These are phyloP conservation scores for Loris lydekkerianus DNA, from an alignment of 2,797 vertebrate genomes.

Conservation along the genomic window DNA sequence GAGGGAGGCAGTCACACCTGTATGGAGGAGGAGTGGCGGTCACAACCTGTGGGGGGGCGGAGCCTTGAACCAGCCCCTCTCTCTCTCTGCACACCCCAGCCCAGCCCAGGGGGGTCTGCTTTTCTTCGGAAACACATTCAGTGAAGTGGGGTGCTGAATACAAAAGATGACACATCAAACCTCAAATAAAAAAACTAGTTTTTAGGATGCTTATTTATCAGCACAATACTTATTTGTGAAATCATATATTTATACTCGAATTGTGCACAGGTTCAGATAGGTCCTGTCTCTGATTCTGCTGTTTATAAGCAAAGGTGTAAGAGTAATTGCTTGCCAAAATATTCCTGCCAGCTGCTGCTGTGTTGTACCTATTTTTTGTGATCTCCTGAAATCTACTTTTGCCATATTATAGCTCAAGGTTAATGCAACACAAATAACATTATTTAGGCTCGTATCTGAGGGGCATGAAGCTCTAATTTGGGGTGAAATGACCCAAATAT, in stretches of 20 bases:
- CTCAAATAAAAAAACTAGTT: background rate
- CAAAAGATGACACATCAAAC: background rate
- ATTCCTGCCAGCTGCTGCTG: conserved; percentile 75
- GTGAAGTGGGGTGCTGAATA: background rate
- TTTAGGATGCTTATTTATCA: conserved; percentile 20
- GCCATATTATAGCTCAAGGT: conserved; percentile 78
- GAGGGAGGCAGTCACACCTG: too few species aligned
- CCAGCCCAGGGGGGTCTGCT: background rate
- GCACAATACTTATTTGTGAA: conserved; percentile 49
- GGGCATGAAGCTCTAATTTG: conserved; percentile 77
- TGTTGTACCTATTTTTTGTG: conserved; percentile 69
- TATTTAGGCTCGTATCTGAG: conserved; percentile 80
- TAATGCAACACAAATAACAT: conserved; percentile 79
- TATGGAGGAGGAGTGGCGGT: too few species aligned
- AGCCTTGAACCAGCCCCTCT: background rate
- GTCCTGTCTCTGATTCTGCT: background rate
- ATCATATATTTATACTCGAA: conserved; percentile 40
- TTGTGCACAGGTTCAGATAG: background rate
- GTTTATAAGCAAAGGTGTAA: conserved; percentile 67
- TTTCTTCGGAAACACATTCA: background rate
- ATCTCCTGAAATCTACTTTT: conserved; percentile 81
- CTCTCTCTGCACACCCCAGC: too few species aligned
- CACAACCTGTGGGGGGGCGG: background rate
- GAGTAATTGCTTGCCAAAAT: conserved; percentile 74
- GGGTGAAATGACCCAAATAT: conserved; percentile 81